Evolutionary conservation across 2,113 vertebrate genomes (phyloP).

Genomic region (Dicrurus megarhynchus): DNA sequence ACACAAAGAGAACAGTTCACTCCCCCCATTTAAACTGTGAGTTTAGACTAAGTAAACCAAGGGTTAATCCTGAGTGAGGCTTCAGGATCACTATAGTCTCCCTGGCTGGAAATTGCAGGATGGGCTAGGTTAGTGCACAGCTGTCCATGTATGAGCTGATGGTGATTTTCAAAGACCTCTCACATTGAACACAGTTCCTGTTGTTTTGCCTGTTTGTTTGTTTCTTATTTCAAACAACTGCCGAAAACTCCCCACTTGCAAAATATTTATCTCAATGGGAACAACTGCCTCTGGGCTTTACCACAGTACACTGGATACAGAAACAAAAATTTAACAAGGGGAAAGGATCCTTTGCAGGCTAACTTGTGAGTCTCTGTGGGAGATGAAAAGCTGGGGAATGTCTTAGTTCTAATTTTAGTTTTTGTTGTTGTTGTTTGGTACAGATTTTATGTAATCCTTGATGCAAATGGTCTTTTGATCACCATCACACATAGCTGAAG

Average conservation of each 20-base stretch:
- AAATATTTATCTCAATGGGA: not conserved
- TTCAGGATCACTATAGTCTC: not conserved
- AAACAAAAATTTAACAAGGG: not conserved
- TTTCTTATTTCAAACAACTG: not conserved
- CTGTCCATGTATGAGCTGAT: not conserved
- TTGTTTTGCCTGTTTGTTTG: not conserved
- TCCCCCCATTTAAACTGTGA: not conserved
- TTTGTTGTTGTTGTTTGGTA: not conserved
- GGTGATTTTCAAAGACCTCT: not conserved
- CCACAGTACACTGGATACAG: not conserved
- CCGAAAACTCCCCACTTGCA: not conserved
- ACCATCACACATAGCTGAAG: not conserved
- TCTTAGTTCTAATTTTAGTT: not conserved
- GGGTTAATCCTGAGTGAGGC: not conserved
- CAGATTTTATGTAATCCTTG: not conserved
- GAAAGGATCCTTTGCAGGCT: not conserved
- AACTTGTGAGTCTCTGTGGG: not conserved
- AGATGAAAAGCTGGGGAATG: not conserved
- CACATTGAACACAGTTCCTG: not conserved
- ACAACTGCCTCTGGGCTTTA: not conserved
- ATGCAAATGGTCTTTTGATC: not conserved
- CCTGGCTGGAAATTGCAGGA: not conserved
- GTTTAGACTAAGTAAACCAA: not conserved
- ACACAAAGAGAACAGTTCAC: not conserved
- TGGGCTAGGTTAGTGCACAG: not conserved